phyloP scores from a whole-genome alignment of 2,113 vertebrate genomes.

The Castor canadensis region DNA sequence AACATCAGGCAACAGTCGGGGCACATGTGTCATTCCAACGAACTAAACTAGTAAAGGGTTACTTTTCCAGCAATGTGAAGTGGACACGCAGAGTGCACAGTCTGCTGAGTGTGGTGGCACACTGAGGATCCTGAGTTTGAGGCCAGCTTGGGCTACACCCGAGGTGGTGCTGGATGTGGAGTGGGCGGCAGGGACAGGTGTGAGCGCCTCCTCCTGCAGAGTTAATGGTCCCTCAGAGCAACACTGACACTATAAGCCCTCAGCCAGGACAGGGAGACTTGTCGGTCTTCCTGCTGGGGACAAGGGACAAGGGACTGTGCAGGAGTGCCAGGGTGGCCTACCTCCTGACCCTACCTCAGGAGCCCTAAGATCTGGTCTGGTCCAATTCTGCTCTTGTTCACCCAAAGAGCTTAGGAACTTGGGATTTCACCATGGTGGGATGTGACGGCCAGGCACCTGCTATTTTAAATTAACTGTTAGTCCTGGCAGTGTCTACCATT shows the following conservation, averaged over 20 bases:
- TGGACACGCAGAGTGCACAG: no score
- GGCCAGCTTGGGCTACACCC: no score
- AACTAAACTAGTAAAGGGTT: no score
- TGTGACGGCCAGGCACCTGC: no score
- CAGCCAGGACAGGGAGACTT: background rate
- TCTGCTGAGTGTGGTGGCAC: no score
- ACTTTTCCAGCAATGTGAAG: no score
- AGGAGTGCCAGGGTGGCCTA: background rate
- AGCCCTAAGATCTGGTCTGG: background rate
- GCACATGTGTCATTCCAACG: no score
- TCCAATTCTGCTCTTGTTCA: background rate
- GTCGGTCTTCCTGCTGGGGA: background rate
- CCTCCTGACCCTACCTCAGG: no score
- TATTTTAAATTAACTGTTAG: no score
- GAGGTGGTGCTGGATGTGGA: background rate
- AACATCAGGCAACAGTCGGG: no score
- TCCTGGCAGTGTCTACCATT: background rate
- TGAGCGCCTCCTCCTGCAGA: background rate
- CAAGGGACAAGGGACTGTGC: background rate
- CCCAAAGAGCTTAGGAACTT: background rate
- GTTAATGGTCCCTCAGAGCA: background rate
- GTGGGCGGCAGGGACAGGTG: background rate
- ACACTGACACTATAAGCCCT: constrained; percentile 44
- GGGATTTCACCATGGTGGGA: background rate
- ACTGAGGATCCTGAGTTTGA: no score